These are phyloP conservation scores for Zaprionus camerounensis DNA, from an alignment of 1,140 invertebrate genomes.

Conservation along the genomic window DNA sequence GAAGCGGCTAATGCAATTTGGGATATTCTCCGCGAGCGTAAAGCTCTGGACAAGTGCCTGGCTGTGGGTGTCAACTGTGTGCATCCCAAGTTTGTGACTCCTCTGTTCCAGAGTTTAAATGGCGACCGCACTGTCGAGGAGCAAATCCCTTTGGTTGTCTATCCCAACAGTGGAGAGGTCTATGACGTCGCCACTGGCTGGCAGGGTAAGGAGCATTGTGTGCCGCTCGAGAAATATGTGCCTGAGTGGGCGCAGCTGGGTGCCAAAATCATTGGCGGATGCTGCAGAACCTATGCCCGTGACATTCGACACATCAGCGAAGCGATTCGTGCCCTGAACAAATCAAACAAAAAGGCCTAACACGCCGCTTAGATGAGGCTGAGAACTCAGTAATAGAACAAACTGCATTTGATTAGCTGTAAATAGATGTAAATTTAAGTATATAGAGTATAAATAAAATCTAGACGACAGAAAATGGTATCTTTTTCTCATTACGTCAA, in stretches of 20 bases:
- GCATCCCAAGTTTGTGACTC: constrained; percentile 86
- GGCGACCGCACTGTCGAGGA: constrained; percentile 58
- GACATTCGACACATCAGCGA: constrained; percentile 86
- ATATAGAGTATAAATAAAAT: constrained; percentile 40
- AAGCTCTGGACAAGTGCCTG: constrained; percentile 88
- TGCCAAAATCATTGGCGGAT: constrained; percentile 91
- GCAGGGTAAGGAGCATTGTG: constrained; percentile 85
- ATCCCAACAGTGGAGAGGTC: constrained; percentile 90
- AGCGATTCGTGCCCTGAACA: constrained; percentile 75
- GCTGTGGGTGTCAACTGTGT: constrained; percentile 96
- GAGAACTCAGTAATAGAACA: constrained; percentile 37
- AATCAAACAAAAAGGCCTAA: constrained; percentile 61
- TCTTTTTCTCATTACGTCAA: background rate
- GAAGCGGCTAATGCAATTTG: constrained; percentile 84
- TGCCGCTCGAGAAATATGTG: constrained; percentile 87
- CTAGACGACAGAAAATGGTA: background rate
- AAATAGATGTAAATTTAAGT: constrained; percentile 26
- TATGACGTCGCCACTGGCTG: constrained; percentile 86
- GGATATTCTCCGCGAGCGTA: constrained; percentile 87
- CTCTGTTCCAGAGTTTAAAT: constrained; percentile 86
- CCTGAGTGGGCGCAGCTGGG: constrained; percentile 89
- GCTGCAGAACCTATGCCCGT: constrained; percentile 89
- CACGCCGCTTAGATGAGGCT: background rate
- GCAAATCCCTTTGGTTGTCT: constrained; percentile 87
- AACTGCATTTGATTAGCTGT: constrained; percentile 54